A percentile compares a stretch with the other conserved stretches of the same genome.
These are phyloP conservation scores for Bovichtus diacanthus DNA, from an alignment of 2,797 vertebrate genomes.

Conservation along the genomic window DNA sequence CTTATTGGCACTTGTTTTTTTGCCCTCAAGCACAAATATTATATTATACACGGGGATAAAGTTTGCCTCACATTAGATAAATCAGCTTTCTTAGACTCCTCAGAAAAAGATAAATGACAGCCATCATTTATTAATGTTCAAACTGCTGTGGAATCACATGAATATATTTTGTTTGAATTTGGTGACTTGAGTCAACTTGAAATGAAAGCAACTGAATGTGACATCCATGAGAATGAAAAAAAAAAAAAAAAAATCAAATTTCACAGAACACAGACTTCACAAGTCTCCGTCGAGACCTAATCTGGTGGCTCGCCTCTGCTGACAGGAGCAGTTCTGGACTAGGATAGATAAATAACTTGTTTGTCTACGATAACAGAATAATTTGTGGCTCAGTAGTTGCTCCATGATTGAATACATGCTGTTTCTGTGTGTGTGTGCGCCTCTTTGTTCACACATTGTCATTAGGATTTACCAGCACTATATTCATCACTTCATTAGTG, in stretches of 20 bases:
- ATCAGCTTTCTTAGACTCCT: conserved; percentile 6
- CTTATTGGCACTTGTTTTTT: conserved; percentile 31
- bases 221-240: conserved; percentile 36
- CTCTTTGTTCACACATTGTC: conserved; percentile 26
- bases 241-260: conserved; percentile 41
- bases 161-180: conserved; percentile 53
- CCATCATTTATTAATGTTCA: conserved; percentile 46
- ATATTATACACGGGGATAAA: conserved; percentile 15
- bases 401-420: conserved; percentile 45
- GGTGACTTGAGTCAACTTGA: conserved; percentile 46
- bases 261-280: conserved; percentile 58
- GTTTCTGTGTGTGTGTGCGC: conserved; percentile 10
- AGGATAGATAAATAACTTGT: conserved; percentile 74
- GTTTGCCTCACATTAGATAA: conserved; percentile 22
- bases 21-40: conserved; percentile 2
- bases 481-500: conserved; percentile 49
- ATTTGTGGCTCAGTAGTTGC: conserved; percentile 61
- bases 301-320: conserved; percentile 56
- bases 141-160: conserved; percentile 18
- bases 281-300: conserved; percentile 51
- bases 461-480: conserved; percentile 39
- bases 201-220: conserved; percentile 48
- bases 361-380: conserved; percentile 64
- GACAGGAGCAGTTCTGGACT: conserved; percentile 66
- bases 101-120: conserved; percentile 38